Conservation (phyloP, 1,140 invertebrate species). For the Neotoxoptera formosana region DNA sequence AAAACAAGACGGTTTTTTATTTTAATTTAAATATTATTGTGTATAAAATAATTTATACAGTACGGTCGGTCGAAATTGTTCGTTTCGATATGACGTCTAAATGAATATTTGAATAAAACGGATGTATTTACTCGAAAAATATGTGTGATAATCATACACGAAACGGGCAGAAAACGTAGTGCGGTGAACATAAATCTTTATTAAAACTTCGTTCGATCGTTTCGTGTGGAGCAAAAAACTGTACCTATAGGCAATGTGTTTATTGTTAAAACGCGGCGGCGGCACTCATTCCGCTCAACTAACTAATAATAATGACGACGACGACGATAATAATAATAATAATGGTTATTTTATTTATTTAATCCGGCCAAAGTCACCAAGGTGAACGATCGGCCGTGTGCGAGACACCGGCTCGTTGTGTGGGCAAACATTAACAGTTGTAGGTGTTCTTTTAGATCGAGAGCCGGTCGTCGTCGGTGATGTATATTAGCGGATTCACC, state of each 20-base stretch:
- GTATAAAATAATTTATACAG: neutral
- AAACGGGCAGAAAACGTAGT: neutral
- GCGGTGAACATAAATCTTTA: neutral
- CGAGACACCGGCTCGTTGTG: neutral
- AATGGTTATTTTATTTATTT: conserved; percentile 29
- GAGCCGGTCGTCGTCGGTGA: neutral
- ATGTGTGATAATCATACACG: too few relatives aligned
- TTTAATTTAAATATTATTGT: neutral
- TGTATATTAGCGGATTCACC: neutral
- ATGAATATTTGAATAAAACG: too few relatives aligned
- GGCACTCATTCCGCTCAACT: neutral
- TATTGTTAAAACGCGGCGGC: neutral
- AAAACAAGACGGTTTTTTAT: too few relatives aligned
- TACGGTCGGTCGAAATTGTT: too few relatives aligned
- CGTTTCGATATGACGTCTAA: too few relatives aligned
- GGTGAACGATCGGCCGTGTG: conserved; percentile 35
- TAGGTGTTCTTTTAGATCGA: conserved; percentile 12
- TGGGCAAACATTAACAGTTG: conserved; percentile 32
- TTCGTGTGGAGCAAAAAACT: neutral
- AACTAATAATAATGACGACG: neutral
- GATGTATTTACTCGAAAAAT: too few relatives aligned
- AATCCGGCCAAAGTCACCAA: neutral
- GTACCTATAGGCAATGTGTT: neutral
- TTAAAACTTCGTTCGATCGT: neutral
- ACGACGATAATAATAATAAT: neutral